Conservation (phyloP, 2,797 vertebrate species). For the Acanthurus lineatus region DNA sequence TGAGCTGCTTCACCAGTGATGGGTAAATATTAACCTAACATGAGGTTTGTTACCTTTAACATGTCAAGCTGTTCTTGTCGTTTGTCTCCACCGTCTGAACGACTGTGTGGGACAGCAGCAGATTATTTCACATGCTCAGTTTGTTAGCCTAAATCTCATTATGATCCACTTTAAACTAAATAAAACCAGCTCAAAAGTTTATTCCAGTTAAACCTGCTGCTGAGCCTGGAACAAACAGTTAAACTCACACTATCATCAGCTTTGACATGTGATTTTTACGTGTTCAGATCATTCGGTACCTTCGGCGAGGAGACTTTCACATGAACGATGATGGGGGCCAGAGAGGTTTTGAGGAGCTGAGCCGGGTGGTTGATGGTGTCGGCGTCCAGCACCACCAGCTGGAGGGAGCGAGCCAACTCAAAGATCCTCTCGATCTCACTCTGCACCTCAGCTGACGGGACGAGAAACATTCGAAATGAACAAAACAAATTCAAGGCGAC, state of each 20-base stretch:
- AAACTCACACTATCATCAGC: too few relatives aligned
- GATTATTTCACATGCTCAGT: conserved; percentile 28
- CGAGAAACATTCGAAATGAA: not conserved
- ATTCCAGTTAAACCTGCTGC: not conserved
- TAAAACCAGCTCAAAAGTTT: not conserved
- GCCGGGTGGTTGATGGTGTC: conserved; percentile 98
- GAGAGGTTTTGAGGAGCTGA: conserved; percentile 96
- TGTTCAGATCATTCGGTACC: conserved; percentile 77
- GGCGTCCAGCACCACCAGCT: conserved; percentile 95
- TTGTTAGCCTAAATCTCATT: not conserved
- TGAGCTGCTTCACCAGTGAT: conserved; percentile 29
- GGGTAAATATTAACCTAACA: conserved; percentile 17
- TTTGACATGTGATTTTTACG: too few relatives aligned
- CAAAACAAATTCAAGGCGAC: too few relatives aligned
- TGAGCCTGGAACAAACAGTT: not conserved
- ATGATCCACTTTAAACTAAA: conserved; percentile 1
- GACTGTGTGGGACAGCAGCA: conserved; percentile 42
- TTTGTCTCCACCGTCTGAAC: conserved; percentile 40
- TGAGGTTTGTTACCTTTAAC: conserved; percentile 55
- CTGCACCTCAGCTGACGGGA: conserved; percentile 93
- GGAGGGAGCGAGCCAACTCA: conserved; percentile 95
- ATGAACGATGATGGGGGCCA: conserved; percentile 97
- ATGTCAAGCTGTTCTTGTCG: conserved; percentile 28
- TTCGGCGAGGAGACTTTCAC: conserved; percentile 99
- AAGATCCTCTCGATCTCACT: conserved; percentile 99